Evolutionary conservation across 1,140 invertebrate species (phyloP).

Genomic region (Calliopsis andreniformis): DNA sequence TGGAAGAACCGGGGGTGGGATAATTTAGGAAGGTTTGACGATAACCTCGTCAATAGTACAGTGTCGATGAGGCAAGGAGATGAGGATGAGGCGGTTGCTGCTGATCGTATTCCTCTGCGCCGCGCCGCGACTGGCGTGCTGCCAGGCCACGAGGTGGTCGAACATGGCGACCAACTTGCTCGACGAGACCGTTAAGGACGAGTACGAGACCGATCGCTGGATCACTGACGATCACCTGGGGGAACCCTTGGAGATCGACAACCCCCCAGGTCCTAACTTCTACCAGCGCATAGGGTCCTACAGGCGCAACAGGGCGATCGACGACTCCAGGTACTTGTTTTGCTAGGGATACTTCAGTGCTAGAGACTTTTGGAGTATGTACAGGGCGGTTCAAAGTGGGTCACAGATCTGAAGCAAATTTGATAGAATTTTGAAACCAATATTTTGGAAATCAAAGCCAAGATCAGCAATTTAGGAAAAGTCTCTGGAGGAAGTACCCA

Average conservation of each 20-base stretch:
- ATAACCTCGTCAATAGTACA: constrained; percentile 49
- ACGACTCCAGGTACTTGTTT: constrained; percentile 47
- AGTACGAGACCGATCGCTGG: constrained; percentile 50
- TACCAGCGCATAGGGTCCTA: not conserved
- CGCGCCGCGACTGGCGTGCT: constrained; percentile 44
- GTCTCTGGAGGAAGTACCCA: no score
- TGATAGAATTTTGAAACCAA: no score
- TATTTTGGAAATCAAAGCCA: no score
- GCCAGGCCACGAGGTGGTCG: constrained; percentile 35
- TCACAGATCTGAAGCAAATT: no score
- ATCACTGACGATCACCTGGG: constrained; percentile 4
- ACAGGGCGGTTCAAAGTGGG: no score
- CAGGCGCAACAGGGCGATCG: constrained; percentile 56
- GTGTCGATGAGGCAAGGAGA: constrained; percentile 71
- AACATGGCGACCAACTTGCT: constrained; percentile 37
- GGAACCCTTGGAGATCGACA: not conserved
- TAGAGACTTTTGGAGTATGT: no score
- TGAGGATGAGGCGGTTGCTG: constrained; percentile 66
- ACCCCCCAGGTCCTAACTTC: not conserved
- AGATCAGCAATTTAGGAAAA: no score
- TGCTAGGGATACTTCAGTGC: no score
- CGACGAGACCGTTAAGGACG: constrained; percentile 47
- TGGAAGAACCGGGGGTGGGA: constrained; percentile 30
- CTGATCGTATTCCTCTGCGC: constrained; percentile 58
- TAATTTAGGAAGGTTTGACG: constrained; percentile 50